Base-by-base conservation (phyloP, 2,797 vertebrate genomes). In the Hippoglossus hippoglossus region DNA sequence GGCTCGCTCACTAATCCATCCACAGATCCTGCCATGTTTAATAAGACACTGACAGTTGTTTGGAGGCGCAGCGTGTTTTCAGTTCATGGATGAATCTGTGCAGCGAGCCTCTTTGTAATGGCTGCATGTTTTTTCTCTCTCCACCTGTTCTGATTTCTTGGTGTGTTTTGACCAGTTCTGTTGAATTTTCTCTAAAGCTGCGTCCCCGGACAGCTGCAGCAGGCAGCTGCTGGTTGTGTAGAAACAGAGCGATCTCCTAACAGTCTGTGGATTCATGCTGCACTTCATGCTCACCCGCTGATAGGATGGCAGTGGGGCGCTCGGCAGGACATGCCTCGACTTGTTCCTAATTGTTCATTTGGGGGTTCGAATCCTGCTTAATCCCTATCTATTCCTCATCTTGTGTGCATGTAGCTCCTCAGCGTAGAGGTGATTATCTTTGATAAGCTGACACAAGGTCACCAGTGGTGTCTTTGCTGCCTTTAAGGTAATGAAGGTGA, bases 161-260 rank as follows among this genome's bases (percentile, higher is more conserved):
- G 80, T 74, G 76, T 56, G 65, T 89, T 89, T 86, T 66, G 65
- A 79, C 72, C 70, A 26, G 72, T 86, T 88, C 76, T 84, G 81
- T 70, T 71, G 74, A 63, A 74, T 89, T 66, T 66, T 71, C 55
- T 83, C 85, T 75, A 73, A 66, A 80, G 73, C 77, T 77, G 79
- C 65, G 60, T 82, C 83, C 67, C 28, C 56, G 53, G 84, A 88
- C 90, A 93, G 91, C 91, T 91, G 92, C 87, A 68, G 13, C 4
- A 41, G 67, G 88, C 91, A 92, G 90, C 92, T 92, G 91, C 86
- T 74, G 85, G 53, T 81, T 61, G 44, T 49, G 57, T 22, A 85
- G 71, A 86, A 81, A 77, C 64, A 70, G 64, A 67, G 28, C 73
- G 73, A 85, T 70, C 75, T 81, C 86, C 65, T 59, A 78, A 83